Evolutionary conservation across 2,888 invertebrate genomes (phyloP).

Genomic region (Sarcophaga caerulescens): DNA sequence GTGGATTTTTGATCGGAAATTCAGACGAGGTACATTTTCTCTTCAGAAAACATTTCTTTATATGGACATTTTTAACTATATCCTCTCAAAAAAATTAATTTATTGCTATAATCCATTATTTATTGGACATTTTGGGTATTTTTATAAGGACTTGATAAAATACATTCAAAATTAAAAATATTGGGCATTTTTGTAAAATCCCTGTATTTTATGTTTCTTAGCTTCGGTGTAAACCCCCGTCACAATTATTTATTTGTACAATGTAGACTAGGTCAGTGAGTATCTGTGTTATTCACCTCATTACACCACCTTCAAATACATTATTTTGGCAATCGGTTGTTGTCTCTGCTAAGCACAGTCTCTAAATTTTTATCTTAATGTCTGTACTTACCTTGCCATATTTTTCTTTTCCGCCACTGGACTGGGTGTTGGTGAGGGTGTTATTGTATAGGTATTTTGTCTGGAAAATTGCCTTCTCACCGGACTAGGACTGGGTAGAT

Average conservation of each 20-base stretch:
- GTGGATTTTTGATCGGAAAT: too few species aligned
- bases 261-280: constrained; percentile 52
- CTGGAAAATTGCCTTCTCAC: constrained; percentile 77
- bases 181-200: background rate
- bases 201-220: too few species aligned
- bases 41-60: too few species aligned
- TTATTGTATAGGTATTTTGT: constrained; percentile 80
- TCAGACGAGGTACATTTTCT: too few species aligned
- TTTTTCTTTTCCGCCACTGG: constrained; percentile 74
- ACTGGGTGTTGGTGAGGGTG: constrained; percentile 75
- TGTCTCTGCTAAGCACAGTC: constrained; percentile 31
- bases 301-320: background rate
- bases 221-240: background rate
- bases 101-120: too few species aligned
- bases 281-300: constrained; percentile 6
- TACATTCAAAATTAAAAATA: too few species aligned
- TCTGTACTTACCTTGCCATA: constrained; percentile 74
- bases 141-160: background rate
- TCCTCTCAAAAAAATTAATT: too few species aligned
- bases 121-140: too few species aligned
- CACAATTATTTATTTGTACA: constrained; percentile 6
- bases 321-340: background rate
- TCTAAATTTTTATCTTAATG: background rate
- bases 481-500: constrained; percentile 79
- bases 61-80: too few species aligned